Evolutionary conservation across 2,113 vertebrate species (phyloP).

Genomic region (Mormoops blainvillei): DNA sequence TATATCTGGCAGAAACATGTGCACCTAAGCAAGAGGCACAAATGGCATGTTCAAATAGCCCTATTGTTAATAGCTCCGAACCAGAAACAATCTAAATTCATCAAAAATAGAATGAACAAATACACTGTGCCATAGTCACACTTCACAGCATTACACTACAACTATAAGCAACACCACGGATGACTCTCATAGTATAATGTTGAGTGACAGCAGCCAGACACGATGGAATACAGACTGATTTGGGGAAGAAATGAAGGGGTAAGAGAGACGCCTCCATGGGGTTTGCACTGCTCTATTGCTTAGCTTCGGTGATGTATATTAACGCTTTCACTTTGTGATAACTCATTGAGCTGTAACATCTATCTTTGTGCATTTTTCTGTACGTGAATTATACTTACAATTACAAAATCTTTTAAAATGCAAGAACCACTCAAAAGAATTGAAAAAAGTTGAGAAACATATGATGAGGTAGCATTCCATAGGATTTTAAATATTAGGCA

Average conservation of each 20-base stretch:
- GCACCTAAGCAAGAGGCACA: not conserved
- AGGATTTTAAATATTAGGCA: not conserved
- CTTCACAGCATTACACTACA: not conserved
- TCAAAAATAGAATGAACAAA: not conserved
- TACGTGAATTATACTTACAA: not conserved
- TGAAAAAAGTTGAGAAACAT: not conserved
- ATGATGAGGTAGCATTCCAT: not conserved
- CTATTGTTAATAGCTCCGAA: not conserved
- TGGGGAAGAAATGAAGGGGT: not conserved
- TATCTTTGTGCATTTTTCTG: not conserved
- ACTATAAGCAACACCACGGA: not conserved
- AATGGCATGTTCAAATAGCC: not conserved
- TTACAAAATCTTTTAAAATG: not conserved
- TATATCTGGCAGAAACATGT: not conserved
- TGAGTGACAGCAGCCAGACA: not conserved
- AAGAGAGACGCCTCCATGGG: accelerated
- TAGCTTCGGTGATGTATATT: not conserved
- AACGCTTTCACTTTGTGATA: not conserved
- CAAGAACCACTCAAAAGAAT: not conserved
- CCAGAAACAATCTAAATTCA: not conserved
- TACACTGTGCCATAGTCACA: not conserved
- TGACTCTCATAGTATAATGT: not conserved
- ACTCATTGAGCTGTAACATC: not conserved
- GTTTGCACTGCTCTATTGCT: not conserved
- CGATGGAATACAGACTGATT: not conserved